A percentile compares a stretch with the other conserved stretches of the same genome.
These are phyloP conservation scores for Teleiodes luculella DNA, from an alignment of 2,888 invertebrate genomes.

Conservation along the genomic window DNA sequence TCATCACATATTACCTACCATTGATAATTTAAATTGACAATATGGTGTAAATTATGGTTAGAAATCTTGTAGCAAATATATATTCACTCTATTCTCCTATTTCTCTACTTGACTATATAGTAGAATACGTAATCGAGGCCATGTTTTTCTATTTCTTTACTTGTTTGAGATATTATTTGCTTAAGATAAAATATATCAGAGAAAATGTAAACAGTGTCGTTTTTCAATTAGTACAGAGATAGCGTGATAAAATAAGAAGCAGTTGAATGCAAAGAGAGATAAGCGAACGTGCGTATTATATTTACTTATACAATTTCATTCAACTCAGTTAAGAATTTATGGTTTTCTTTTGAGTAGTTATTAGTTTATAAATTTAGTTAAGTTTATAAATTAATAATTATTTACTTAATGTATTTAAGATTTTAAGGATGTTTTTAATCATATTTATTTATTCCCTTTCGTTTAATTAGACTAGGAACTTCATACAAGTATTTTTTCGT, in stretches of 20 bases:
- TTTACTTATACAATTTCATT: background rate
- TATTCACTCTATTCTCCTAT: background rate
- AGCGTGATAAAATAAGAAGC: slow-evolving; percentile 8
- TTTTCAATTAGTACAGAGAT: slow-evolving; percentile 10
- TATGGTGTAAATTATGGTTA: too few species aligned
- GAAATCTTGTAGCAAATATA: background rate
- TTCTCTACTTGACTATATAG: background rate
- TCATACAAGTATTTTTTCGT: too few species aligned
- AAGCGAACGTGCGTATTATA: background rate
- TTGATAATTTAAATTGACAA: too few species aligned
- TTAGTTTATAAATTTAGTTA: too few species aligned
- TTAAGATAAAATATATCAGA: slow-evolving; percentile 15
- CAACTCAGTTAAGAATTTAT: background rate
- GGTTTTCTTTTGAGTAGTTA: too few species aligned
- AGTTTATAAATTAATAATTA: too few species aligned
- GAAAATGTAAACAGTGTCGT: slow-evolving; percentile 5
- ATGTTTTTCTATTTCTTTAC: slow-evolving; percentile 5
- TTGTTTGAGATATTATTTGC: slow-evolving; percentile 18
- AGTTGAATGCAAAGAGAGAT: background rate
- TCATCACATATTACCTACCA: too few species aligned
- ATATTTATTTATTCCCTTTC: too few species aligned
- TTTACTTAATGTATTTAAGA: too few species aligned
- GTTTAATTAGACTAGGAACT: too few species aligned
- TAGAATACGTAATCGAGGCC: background rate
- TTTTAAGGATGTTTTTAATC: too few species aligned